Conservation (phyloP, 2,113 vertebrate species). For the Notechis scutatus region DNA sequence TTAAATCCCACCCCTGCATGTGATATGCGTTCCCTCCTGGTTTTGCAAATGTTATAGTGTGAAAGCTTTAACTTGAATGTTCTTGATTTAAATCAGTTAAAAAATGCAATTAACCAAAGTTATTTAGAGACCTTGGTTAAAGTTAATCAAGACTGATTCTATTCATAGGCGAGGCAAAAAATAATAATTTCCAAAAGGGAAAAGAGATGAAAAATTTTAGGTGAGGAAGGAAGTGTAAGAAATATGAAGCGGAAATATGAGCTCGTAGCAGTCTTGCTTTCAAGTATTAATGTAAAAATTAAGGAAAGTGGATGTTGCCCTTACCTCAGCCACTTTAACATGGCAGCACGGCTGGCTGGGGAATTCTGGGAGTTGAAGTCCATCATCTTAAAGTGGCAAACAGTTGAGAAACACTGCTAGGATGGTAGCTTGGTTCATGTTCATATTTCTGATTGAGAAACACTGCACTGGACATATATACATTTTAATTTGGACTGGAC, state of each 20-base stretch:
- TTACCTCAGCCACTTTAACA: no score
- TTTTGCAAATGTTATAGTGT: background rate
- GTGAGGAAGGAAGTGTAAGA: no score
- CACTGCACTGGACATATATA: background rate
- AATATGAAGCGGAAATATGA: no score
- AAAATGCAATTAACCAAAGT: background rate
- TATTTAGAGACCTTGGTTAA: background rate
- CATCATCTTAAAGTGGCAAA: background rate
- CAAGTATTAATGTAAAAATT: background rate
- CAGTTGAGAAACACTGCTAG: background rate
- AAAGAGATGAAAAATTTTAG: background rate
- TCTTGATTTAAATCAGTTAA: background rate
- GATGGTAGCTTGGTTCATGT: background rate
- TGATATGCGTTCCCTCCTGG: background rate
- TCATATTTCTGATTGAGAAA: background rate
- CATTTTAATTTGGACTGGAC: background rate
- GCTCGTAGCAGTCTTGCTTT: no score
- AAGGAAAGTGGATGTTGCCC: background rate
- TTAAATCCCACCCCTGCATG: no score
- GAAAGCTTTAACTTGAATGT: background rate
- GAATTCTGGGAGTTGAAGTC: no score
- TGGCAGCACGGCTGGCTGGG: no score
- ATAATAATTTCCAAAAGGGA: background rate
- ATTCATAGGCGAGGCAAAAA: background rate
- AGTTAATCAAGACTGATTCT: background rate